Percentiles rank a stretch among this genome's conserved stretches.
Evolutionary conservation across 2,888 invertebrate genomes (phyloP).

Genomic region (Pseudanteris insignis): DNA sequence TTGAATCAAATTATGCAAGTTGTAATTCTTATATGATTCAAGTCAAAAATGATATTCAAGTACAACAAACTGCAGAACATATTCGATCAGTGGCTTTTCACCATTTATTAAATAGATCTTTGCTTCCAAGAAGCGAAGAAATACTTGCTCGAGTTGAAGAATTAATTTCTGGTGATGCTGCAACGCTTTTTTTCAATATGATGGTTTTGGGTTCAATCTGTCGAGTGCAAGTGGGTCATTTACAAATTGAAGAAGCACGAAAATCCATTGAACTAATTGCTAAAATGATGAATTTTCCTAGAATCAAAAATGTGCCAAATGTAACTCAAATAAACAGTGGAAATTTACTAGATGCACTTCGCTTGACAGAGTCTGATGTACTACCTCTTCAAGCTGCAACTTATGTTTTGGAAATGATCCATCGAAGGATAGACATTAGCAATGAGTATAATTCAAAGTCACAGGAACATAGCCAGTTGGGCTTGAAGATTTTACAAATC

Average conservation of each 20-base stretch:
- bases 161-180: constrained; percentile 56
- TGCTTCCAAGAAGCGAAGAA: constrained; percentile 55
- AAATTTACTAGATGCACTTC: constrained; percentile 55
- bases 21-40: constrained; percentile 60
- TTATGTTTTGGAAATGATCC: constrained; percentile 62
- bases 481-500: constrained; percentile 57
- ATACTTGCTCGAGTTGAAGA: constrained; percentile 57
- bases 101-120: constrained; percentile 55
- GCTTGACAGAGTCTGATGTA: constrained; percentile 52
- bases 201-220: constrained; percentile 61
- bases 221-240: constrained; percentile 56
- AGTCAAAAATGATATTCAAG: constrained; percentile 51
- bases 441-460: constrained; percentile 58
- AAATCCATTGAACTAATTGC: constrained; percentile 59
- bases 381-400: constrained; percentile 61
- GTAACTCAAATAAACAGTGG: constrained; percentile 59
- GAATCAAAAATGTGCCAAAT: constrained; percentile 49
- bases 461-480: constrained; percentile 52
- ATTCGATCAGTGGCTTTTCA: constrained; percentile 59
- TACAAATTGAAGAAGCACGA: constrained; percentile 51
- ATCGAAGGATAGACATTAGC: constrained; percentile 58
- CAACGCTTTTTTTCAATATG: constrained; percentile 59
- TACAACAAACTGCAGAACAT: constrained; percentile 48
- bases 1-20: constrained; percentile 66
- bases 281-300: constrained; percentile 56